A percentile compares a stretch with the other conserved stretches of the same genome.
Conservation (phyloP, 2,888 invertebrate genomes). For the Clistopyga incitator region DNA sequence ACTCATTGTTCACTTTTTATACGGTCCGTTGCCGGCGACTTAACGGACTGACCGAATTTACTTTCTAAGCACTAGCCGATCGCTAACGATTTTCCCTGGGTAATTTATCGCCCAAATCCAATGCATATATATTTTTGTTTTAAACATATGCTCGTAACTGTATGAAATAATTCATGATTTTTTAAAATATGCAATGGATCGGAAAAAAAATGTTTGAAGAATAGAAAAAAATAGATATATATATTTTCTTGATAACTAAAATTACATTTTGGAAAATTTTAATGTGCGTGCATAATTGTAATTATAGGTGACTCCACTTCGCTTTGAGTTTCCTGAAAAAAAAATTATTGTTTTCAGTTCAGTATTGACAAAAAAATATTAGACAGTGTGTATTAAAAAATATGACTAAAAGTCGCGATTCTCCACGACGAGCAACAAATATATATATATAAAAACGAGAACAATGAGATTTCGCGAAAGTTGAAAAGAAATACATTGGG, state of each 20-base stretch:
- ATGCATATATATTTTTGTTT: background rate
- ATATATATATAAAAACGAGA: slow-evolving; percentile 49
- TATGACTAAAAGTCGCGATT: background rate
- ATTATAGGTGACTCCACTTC: background rate
- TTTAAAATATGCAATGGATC: background rate
- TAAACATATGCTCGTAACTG: too few species aligned
- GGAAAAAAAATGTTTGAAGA: background rate
- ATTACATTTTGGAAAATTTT: background rate
- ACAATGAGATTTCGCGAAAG: slow-evolving; percentile 55
- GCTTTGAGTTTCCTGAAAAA: background rate
- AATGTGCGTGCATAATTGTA: background rate
- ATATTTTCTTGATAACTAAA: background rate
- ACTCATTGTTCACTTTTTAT: slow-evolving; percentile 65
- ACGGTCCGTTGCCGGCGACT: slow-evolving; percentile 65
- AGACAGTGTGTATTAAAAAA: background rate
- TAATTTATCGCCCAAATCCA: background rate
- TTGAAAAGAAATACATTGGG: slow-evolving; percentile 31
- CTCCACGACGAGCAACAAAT: background rate
- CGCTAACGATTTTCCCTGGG: slow-evolving; percentile 13
- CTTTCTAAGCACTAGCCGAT: slow-evolving; percentile 61
- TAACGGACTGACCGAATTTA: slow-evolving; percentile 68
- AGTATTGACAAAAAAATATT: too few species aligned
- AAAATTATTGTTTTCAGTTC: too few species aligned
- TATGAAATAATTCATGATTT: too few species aligned
- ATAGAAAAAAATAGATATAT: background rate